Percentiles rank a stretch among this genome's conserved stretches.
Evolutionary conservation across 2,797 vertebrate species (phyloP).

Genomic region (Xerus rutilus): DNA sequence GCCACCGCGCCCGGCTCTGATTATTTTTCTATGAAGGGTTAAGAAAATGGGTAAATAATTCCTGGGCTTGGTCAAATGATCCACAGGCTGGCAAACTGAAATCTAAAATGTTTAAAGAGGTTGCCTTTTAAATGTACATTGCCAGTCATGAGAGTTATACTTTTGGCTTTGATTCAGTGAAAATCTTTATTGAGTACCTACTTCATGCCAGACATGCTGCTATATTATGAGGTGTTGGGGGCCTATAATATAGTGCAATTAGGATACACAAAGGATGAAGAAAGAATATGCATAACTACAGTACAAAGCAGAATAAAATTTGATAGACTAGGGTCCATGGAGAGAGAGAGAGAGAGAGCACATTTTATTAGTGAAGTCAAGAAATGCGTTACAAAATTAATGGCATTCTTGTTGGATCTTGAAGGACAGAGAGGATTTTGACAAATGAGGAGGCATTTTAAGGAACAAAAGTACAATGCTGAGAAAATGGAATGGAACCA

Average conservation of each 20-base stretch:
- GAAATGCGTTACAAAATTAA: neutral
- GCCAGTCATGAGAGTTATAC: neutral
- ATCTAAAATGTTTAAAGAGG: neutral
- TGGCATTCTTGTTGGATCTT: slow-evolving; percentile 1
- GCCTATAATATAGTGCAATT: neutral
- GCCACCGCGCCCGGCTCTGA: no score
- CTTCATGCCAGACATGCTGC: neutral
- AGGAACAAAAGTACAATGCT: neutral
- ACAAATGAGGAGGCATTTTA: neutral
- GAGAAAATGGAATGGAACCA: neutral
- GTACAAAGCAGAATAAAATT: slow-evolving; percentile 25
- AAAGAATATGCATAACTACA: neutral
- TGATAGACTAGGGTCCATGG: neutral
- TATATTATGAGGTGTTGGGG: neutral
- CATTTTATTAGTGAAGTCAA: neutral
- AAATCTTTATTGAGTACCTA: slow-evolving; percentile 36
- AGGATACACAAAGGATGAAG: neutral
- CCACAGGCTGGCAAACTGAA: neutral
- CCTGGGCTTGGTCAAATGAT: neutral
- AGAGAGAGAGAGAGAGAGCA: neutral
- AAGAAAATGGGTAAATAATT: slow-evolving; percentile 51
- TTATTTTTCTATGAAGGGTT: slow-evolving; percentile 38
- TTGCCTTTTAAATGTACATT: neutral
- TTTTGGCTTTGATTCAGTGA: slow-evolving; percentile 30
- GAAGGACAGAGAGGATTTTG: neutral